These are phyloP conservation scores for Sinocyclocheilus maitianheensis DNA, from an alignment of 2,113 vertebrate genomes.

Conservation along the genomic window DNA sequence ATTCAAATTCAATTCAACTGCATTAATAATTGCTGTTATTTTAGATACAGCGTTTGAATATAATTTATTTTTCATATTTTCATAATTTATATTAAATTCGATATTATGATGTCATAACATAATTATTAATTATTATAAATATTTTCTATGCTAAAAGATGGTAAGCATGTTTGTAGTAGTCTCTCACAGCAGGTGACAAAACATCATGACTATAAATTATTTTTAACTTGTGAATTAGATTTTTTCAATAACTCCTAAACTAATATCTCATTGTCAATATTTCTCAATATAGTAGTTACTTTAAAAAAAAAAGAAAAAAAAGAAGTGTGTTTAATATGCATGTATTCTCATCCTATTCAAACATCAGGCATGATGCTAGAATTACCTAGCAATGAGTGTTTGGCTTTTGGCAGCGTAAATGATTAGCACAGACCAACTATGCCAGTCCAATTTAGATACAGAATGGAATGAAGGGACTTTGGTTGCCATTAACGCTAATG, in stretches of 20 bases:
- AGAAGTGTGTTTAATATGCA: background rate
- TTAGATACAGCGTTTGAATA: background rate
- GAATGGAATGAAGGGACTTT: constrained; percentile 34
- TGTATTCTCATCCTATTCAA: constrained; percentile 12
- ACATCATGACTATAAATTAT: background rate
- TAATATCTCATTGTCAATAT: background rate
- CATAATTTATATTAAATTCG: no score
- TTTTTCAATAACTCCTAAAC: background rate
- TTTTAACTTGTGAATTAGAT: background rate
- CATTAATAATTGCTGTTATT: background rate
- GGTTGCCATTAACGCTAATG: constrained; percentile 45
- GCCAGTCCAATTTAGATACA: constrained; percentile 42
- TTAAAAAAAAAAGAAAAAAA: background rate
- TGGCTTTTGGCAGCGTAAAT: constrained; percentile 46
- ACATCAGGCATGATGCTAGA: constrained; percentile 11
- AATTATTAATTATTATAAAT: background rate
- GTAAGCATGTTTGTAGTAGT: background rate
- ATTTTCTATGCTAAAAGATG: background rate
- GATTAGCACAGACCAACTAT: constrained; percentile 40
- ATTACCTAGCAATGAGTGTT: constrained; percentile 53
- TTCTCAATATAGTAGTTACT: background rate
- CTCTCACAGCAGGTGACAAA: background rate
- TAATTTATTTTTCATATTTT: background rate
- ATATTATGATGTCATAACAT: no score
- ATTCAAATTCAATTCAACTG: background rate